A percentile compares a stretch with the other conserved stretches of the same genome.
phyloP scores from a whole-genome alignment of 2,888 invertebrate species.

The Microctonus hyperodae region DNA sequence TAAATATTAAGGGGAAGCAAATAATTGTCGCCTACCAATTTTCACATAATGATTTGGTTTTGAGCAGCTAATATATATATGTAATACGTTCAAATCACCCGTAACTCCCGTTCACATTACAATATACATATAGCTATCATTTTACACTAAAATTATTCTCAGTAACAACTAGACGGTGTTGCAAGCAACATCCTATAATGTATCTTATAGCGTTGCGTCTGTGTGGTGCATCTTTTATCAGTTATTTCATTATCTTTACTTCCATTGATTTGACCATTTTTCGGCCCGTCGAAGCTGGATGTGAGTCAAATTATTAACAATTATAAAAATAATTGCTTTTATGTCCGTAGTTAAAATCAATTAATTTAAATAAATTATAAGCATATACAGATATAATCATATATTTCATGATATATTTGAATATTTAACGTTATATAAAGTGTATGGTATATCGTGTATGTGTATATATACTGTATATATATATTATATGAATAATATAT shows the following conservation, averaged over 20 bases:
- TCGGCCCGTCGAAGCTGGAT: background rate
- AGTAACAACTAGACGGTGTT: constrained; percentile 18
- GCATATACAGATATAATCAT: too few relatives aligned
- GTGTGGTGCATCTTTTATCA: constrained; percentile 3
- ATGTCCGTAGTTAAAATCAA: background rate
- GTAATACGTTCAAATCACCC: background rate
- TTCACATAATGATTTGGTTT: constrained; percentile 6
- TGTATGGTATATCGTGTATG: too few relatives aligned
- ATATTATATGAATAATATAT: too few relatives aligned
- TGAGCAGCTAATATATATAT: too few relatives aligned
- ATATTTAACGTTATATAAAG: too few relatives aligned
- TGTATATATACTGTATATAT: too few relatives aligned
- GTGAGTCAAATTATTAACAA: constrained; percentile 6
- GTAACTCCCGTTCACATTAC: background rate
- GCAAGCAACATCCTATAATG: constrained; percentile 16
- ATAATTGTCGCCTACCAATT: too few relatives aligned
- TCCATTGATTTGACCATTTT: background rate
- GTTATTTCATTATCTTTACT: background rate
- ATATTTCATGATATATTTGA: too few relatives aligned
- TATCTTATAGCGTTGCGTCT: background rate
- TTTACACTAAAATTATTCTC: constrained; percentile 1
- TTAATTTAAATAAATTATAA: background rate
- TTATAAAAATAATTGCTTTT: background rate
- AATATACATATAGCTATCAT: background rate
- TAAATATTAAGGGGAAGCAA: too few relatives aligned